Percentiles rank a stretch among this genome's conserved stretches.
Conservation (phyloP, 1,140 invertebrate genomes). For the Acromyrmex echinatior region DNA sequence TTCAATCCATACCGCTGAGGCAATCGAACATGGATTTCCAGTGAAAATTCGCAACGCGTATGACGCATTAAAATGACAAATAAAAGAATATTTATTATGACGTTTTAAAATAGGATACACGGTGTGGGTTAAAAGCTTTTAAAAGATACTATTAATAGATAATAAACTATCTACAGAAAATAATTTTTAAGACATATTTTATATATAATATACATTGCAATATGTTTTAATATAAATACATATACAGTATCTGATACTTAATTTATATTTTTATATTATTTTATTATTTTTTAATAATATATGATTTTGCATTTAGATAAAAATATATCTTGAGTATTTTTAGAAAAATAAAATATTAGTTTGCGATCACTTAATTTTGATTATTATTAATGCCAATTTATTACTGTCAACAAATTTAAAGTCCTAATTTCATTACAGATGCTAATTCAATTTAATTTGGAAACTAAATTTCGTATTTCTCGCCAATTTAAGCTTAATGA, state of each 20-base stretch:
- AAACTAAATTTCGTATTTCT: not conserved
- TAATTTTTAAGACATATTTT: not conserved
- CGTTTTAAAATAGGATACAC: not conserved
- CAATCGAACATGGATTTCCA: constrained; percentile 22
- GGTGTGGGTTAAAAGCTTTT: not conserved
- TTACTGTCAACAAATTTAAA: not conserved
- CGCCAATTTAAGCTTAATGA: not conserved
- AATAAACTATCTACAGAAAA: not conserved
- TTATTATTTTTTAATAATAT: not conserved
- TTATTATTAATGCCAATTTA: not conserved
- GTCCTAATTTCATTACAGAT: not conserved
- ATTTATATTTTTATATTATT: not conserved
- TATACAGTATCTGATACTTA: not conserved
- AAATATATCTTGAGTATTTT: constrained; percentile 26
- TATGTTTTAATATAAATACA: constrained; percentile 8
- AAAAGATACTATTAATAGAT: not conserved
- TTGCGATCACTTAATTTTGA: not conserved
- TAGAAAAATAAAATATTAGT: not conserved
- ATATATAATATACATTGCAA: not conserved
- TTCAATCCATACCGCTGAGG: constrained; percentile 72
- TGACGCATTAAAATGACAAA: not conserved
- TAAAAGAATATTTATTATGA: not conserved
- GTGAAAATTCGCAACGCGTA: not conserved
- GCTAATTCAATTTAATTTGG: constrained; percentile 16
- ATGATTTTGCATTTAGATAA: not conserved